phyloP scores from a whole-genome alignment of 1,140 invertebrate genomes.

The Agrilus planipennis region DNA sequence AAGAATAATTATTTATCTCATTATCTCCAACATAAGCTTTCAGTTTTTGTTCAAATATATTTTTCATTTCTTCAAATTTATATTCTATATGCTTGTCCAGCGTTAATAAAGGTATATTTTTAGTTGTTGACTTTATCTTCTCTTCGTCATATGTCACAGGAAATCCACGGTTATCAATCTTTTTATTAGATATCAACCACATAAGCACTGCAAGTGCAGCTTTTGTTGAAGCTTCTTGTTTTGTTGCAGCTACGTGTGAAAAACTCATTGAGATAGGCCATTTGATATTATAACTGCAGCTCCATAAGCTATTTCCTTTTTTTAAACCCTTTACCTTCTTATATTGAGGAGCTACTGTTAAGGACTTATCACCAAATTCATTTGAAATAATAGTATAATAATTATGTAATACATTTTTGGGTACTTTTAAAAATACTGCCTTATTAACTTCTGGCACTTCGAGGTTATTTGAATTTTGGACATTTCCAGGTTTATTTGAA shows the following conservation, averaged over 20 bases:
- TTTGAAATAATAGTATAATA: slow-evolving; percentile 15
- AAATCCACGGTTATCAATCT: slow-evolving; percentile 23
- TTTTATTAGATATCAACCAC: slow-evolving; percentile 20
- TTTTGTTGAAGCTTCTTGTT: slow-evolving; percentile 26
- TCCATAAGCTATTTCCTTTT: slow-evolving; percentile 15
- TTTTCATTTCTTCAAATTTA: slow-evolving; percentile 19
- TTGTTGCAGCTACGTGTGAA: slow-evolving; percentile 15
- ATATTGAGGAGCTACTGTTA: slow-evolving; percentile 15
- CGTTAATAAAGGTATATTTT: slow-evolving; percentile 16
- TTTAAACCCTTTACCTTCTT: slow-evolving; percentile 9
- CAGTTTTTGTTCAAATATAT: slow-evolving; percentile 22
- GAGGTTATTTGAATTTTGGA: too few species aligned
- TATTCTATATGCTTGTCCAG: slow-evolving; percentile 14
- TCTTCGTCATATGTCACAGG: slow-evolving; percentile 26
- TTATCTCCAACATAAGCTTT: slow-evolving; percentile 11
- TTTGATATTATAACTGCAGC: slow-evolving; percentile 25
- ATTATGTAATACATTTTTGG: slow-evolving; percentile 23
- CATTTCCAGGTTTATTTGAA: too few species aligned
- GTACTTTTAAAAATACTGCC: slow-evolving; percentile 13
- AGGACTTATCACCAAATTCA: slow-evolving; percentile 14
- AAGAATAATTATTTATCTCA: slow-evolving; percentile 3
- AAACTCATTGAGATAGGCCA: slow-evolving; percentile 26
- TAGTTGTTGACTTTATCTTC: slow-evolving; percentile 18
- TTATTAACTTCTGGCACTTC: too few species aligned
- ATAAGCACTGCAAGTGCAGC: slow-evolving; percentile 21